Evolutionary conservation across 2,113 vertebrate species (phyloP), one percentile per base, ranked within the genome.

Genomic region (Columba janthina): DNA sequence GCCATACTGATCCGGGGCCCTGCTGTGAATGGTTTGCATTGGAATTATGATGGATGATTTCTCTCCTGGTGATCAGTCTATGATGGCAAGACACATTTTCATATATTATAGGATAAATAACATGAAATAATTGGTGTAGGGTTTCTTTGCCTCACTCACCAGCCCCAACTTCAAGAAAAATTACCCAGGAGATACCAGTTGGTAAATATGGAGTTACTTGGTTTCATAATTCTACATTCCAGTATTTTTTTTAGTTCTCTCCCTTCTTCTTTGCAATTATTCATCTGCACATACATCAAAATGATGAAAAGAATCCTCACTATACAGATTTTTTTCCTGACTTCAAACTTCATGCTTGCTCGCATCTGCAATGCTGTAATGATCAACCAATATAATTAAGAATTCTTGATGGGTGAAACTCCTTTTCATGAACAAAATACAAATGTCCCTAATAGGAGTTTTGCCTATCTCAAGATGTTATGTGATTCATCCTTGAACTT

Each of bases 361-460:
- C 74, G 70, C 34, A 69, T 84, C 87, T 78, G 54, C 74, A 93
- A 5, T 54, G 62, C 50, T 88, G 64, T 62, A 86, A 48, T 16
- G 34, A 66, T 66, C 61, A 94, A 42, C 54, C 54, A 85, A 50
- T 42, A 66, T 89, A 91, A 93, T 87, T 91, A 89, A 76, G 81
- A 90, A 79, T 79, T 91, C 65, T 73, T 79, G 40, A 85, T 48
- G 78, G 73, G 87, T 84, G 53, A 88, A 89, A 84, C 54, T 84
- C 56, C 54, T 96, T 93, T 83, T 91, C 89, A 78, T 69, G 65
- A 79, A 73, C 44, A 84, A 94, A 95, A 84, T 81, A 81, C 50
- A 84, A 95, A 87, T 66, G 48, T 42, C 65, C 66, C 42, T 60
- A 51, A 79, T 11, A 90, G 69, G 67, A 92, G 50, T 91, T 86